Evolutionary conservation across 1,140 invertebrate species (phyloP).

Genomic region (Drosophila bifasciata): DNA sequence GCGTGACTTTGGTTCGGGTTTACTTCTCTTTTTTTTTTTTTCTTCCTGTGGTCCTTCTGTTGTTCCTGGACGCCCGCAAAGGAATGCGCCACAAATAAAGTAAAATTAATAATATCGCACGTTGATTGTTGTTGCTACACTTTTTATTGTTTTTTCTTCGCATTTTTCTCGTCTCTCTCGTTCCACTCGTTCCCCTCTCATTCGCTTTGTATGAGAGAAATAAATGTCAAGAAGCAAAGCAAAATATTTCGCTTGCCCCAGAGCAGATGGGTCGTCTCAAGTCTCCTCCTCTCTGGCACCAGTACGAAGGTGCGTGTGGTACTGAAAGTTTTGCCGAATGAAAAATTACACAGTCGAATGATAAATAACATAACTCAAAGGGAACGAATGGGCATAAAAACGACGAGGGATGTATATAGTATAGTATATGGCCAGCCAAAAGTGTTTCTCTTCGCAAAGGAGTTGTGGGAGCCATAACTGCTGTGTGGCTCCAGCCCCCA

Average conservation of each 20-base stretch:
- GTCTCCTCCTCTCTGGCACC: neutral
- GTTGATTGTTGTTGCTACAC: constrained; percentile 44
- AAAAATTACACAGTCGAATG: constrained; percentile 73
- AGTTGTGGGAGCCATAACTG: constrained; percentile 35
- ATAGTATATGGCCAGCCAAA: constrained; percentile 3
- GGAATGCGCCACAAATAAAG: constrained; percentile 62
- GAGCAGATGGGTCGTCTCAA: constrained; percentile 6
- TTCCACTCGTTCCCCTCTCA: constrained; percentile 4
- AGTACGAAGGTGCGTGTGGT: constrained; percentile 36
- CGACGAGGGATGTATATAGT: neutral
- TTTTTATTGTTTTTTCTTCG: constrained; percentile 46
- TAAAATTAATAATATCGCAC: constrained; percentile 71
- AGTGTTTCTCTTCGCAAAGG: constrained; percentile 2
- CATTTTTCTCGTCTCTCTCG: constrained; percentile 14
- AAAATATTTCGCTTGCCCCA: constrained; percentile 18
- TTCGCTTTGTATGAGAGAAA: constrained; percentile 21
- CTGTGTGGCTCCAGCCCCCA: neutral
- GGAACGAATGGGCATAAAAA: constrained; percentile 38
- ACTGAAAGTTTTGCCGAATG: constrained; percentile 60
- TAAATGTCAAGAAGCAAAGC: constrained; percentile 61
- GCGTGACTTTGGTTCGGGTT: constrained; percentile 48
- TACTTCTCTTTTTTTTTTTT: neutral
- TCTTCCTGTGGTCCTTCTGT: neutral
- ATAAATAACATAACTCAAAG: constrained; percentile 72
- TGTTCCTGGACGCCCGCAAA: constrained; percentile 22